Evolutionary conservation across 2,113 vertebrate genomes (phyloP), one percentile per base, ranked within the genome.

Genomic region (Tragelaphus scriptus): DNA sequence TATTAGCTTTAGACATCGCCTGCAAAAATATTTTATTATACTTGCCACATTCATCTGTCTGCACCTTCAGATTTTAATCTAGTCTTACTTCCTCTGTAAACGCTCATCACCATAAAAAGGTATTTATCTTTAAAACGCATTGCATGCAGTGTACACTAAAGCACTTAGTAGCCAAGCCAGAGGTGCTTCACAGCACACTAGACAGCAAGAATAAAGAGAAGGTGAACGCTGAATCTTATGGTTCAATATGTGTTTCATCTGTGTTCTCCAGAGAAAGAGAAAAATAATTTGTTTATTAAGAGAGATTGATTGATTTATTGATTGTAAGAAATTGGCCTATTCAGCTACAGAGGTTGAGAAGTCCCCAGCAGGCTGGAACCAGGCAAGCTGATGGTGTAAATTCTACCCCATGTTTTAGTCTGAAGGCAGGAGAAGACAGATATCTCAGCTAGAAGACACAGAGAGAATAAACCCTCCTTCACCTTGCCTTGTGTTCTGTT

Each of bases 171-270:
- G 28, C 17, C 23, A 6, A 84, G 65, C 28, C 25, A 82, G 63
- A 17, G 6, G 3, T 90, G 6, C 2, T 23, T 9, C 32, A 2
- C 6, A 77, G 2, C 8, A n/a, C 8, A 56, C 1, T 8, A 63
- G 51, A 17, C 4, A 75, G 11, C 13, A 30, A 11, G 14, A 7
- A 7, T 6, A 59, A 36, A 17, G 0, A 59, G 19, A 47, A 59
- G 21, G 12, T 71, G 47, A 23, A 81, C 44, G 3, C 21, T 63
- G 19, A 86, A 53, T 36, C 10, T 2, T 65, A 5, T 10, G n/a
- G 21, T 87, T 87, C 32, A 86, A 23, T 53, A 40, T 40, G 25
- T 55, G 59, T 88, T 56, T 51, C 23, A 32, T n/a, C 19, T 53
- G 30, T 6, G 28, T 16, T 88, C 44, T 68, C 61, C 44, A 88